phyloP scores from a whole-genome alignment of 2,888 invertebrate genomes.

The Campaea margaritaria region DNA sequence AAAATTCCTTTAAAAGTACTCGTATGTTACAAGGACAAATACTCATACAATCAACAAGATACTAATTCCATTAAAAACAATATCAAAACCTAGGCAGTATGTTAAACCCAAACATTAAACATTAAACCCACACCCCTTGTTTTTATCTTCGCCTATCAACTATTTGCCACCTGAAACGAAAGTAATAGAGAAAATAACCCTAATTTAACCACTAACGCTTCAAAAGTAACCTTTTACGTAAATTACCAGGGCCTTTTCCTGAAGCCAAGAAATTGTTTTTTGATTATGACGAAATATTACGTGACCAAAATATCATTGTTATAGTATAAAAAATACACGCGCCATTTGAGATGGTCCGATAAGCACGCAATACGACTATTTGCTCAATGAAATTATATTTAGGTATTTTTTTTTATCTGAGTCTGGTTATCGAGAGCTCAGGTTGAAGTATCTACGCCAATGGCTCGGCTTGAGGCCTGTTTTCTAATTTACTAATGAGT shows the following conservation, averaged over 20 bases:
- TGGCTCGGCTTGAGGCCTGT: conserved; percentile 2
- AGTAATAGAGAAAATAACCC: conserved; percentile 42
- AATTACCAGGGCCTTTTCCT: conserved; percentile 44
- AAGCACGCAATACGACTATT: conserved; percentile 69
- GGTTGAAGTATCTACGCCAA: conserved; percentile 3
- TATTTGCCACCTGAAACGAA: conserved; percentile 36
- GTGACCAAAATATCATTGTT: conserved; percentile 60
- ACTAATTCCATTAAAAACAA: no score
- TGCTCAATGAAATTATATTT: conserved; percentile 63
- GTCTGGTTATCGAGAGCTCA: conserved; percentile 37
- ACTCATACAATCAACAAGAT: no score
- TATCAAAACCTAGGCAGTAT: no score
- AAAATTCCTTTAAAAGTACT: no score
- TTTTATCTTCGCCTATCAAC: conserved; percentile 17
- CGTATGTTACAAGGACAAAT: no score
- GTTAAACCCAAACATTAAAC: not conserved
- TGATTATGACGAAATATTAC: conserved; percentile 60
- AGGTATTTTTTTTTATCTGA: conserved; percentile 44
- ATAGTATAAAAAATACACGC: conserved; percentile 51
- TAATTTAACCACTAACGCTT: conserved; percentile 44
- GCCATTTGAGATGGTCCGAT: conserved; percentile 54
- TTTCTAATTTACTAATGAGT: not conserved
- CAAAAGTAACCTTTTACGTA: conserved; percentile 49
- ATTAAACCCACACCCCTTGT: not conserved
- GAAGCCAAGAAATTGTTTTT: conserved; percentile 49